Percentiles rank a stretch among this genome's conserved stretches.
phyloP scores from a whole-genome alignment of 2,113 vertebrate species.

The Naja naja region DNA sequence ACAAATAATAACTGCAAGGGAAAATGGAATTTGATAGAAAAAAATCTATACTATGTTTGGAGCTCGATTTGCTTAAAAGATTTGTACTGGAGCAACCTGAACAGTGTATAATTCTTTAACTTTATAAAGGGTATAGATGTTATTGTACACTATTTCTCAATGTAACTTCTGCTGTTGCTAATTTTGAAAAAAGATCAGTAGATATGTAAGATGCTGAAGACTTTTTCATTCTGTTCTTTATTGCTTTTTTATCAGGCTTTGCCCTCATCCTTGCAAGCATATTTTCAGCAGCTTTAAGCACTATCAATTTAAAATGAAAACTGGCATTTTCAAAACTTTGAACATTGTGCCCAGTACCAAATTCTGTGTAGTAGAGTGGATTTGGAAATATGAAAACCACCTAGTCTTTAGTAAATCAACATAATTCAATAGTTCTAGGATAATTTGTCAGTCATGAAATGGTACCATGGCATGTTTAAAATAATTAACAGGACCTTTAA shows the following conservation, averaged over 20 bases:
- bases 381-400: background rate
- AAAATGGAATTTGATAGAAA: background rate
- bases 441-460: slow-evolving; percentile 4
- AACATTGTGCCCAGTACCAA: slow-evolving; percentile 4
- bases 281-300: background rate
- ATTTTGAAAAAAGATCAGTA: background rate
- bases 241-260: background rate
- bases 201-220: background rate
- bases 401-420: background rate
- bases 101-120: background rate
- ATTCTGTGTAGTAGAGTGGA: slow-evolving; percentile 5
- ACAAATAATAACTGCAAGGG: background rate
- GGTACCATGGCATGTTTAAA: background rate
- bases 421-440: background rate
- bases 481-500: background rate
- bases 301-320: background rate
- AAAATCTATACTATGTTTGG: no score
- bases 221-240: background rate
- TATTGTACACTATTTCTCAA: background rate
- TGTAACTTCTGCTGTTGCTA: background rate
- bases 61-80: background rate
- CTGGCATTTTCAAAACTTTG: background rate
- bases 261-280: background rate
- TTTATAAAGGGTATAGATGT: background rate
- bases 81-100: background rate